A percentile compares a stretch with the other conserved stretches of the same genome.
These are phyloP conservation scores for Glyphotaelius pellucidus DNA, from an alignment of 2,888 invertebrate genomes.

Conservation along the genomic window DNA sequence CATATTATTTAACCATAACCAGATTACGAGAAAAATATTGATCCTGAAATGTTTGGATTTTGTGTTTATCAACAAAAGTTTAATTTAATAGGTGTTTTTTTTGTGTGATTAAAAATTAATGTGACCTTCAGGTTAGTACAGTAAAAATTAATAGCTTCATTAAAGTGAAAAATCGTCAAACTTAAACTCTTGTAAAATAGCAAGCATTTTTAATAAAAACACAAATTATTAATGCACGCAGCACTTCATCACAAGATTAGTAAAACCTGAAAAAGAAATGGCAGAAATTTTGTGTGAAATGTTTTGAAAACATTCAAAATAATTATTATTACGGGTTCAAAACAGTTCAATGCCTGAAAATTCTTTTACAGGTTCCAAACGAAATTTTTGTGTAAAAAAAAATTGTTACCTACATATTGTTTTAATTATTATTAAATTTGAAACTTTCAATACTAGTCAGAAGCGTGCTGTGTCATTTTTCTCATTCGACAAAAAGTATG, in stretches of 20 bases:
- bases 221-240: neutral
- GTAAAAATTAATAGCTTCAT: neutral
- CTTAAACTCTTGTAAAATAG: neutral
- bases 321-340: neutral
- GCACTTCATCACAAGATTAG: neutral
- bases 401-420: neutral
- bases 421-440: neutral
- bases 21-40: neutral
- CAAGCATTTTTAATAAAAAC: neutral
- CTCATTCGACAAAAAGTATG: neutral
- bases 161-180: neutral
- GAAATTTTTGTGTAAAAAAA: neutral
- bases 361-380: neutral
- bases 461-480: neutral
- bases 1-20: neutral
- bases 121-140: neutral
- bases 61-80: neutral
- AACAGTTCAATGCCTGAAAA: neutral
- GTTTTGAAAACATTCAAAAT: neutral
- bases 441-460: neutral
- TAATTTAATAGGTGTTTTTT: neutral
- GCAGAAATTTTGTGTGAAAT: neutral
- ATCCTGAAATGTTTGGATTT: neutral
- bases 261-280: neutral
- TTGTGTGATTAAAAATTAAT: neutral